These are phyloP conservation scores for Paradisaea rubra DNA, from an alignment of 2,113 vertebrate genomes.

Conservation along the genomic window DNA sequence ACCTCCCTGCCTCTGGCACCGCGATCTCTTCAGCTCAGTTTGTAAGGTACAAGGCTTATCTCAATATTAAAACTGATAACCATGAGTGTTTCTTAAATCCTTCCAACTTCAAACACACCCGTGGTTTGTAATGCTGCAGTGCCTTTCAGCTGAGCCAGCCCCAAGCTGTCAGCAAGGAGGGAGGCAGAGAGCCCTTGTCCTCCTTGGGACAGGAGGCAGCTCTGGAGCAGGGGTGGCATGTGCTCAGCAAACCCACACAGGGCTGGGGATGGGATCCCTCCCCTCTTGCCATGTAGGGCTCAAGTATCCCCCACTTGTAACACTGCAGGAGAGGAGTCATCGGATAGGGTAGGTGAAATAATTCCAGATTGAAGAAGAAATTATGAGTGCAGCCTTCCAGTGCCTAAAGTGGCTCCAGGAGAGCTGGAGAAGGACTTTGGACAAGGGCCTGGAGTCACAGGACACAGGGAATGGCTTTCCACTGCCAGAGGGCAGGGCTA, in stretches of 20 bases:
- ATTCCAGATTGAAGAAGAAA: background rate
- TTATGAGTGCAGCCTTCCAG: background rate
- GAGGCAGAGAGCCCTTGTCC: background rate
- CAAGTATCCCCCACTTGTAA: background rate
- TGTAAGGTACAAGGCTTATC: background rate
- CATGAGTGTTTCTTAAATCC: background rate
- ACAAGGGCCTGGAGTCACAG: background rate
- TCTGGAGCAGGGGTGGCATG: background rate
- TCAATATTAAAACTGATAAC: background rate
- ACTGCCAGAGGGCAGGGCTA: fast-evolving
- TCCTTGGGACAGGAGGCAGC: background rate
- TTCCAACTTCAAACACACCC: background rate
- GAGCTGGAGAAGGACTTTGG: background rate
- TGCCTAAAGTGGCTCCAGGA: background rate
- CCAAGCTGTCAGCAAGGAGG: background rate
- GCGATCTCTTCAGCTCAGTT: background rate
- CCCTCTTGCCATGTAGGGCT: background rate
- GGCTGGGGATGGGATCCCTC: background rate
- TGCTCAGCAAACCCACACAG: background rate
- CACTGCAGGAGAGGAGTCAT: background rate
- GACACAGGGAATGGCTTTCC: background rate
- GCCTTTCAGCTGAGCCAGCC: background rate
- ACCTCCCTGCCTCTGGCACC: background rate
- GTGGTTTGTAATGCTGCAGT: background rate
- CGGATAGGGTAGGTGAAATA: background rate